Base-by-base conservation (phyloP, 2,113 vertebrate species). In the Corythornis vintsioides region DNA sequence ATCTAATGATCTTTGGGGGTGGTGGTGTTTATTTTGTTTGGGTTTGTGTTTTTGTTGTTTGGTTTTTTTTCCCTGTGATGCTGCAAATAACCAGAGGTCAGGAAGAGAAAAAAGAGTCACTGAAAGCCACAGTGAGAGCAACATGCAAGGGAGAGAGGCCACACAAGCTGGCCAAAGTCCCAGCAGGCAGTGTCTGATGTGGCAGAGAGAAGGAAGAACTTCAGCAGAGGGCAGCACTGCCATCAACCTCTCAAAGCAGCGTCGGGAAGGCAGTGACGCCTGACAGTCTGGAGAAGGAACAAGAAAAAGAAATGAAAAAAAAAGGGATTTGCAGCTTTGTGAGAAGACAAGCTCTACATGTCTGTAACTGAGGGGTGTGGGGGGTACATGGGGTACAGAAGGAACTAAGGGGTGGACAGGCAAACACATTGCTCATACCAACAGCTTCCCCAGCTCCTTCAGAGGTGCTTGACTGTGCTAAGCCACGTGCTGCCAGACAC, bases 101-200 rank as follows among this genome's bases (percentile, higher is more conserved):
- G 50, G 17, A 50, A 8, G 13, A 66, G 16, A 22, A 67, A 35
- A 66, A 79, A 15, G 26, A 78, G 15, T 3, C n/a, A 4, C 21
- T 45, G 31, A 3, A 71, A 87, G 15, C 61, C 40, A 9, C 1
- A 17, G 17, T 3, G 7, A 48, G 53, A 64, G 8, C 71, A 75
- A 33, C 0, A 0, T 24, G 1, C 25, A 42, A 60, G 29, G 17
- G 19, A 74, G 22, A 0, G 2, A 79, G 25, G 26, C 31, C n/a
- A 15, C 61, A 20, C 0, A 2, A 75, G 31, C 2, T 0, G 16
- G 26, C 4, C 42, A 7, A 64, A 82, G 22, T 72, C 65, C 11
- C 43, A 29, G n/a, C 0, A 0, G 29, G n/a, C 31, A 25, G 35
- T 13, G 40, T 20, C 10, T 50, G 42, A 9, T 29, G 48, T 7